Conservation (phyloP, 2,888 invertebrate species). For the Carpatolechia fugitivella region DNA sequence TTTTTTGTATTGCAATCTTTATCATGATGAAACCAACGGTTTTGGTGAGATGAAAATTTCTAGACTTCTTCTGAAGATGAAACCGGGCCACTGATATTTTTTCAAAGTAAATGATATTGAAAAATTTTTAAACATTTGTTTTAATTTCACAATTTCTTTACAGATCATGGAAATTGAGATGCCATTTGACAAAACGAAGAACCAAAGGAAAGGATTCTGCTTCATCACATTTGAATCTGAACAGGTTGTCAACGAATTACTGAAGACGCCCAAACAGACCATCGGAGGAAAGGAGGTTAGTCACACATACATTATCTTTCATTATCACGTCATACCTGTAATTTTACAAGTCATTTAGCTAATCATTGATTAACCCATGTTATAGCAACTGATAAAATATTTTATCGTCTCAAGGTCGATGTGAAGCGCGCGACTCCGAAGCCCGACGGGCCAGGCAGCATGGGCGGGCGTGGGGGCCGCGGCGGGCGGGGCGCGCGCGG, state of each 20-base stretch:
- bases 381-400: too few relatives aligned
- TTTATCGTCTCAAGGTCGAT: slow-evolving; percentile 82
- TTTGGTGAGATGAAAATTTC: slow-evolving; percentile 68
- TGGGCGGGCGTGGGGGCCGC: slow-evolving; percentile 82
- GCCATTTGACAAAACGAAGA: slow-evolving; percentile 98
- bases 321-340: too few relatives aligned
- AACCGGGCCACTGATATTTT: slow-evolving; percentile 69
- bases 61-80: slow-evolving; percentile 58
- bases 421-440: slow-evolving; percentile 97
- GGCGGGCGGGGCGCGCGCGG: slow-evolving; percentile 84
- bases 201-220: slow-evolving; percentile 97
- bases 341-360: too few relatives aligned
- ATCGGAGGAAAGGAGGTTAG: slow-evolving; percentile 94
- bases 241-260: slow-evolving; percentile 93
- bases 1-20: too few relatives aligned
- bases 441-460: slow-evolving; percentile 86
- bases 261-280: slow-evolving; percentile 95
- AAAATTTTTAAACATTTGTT: neutral
- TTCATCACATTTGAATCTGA: slow-evolving; percentile 98
- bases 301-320: slow-evolving; percentile 18
- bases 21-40: slow-evolving; percentile 72
- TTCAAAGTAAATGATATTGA: neutral
- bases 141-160: slow-evolving; percentile 26
- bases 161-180: slow-evolving; percentile 97
- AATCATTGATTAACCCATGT: too few relatives aligned